Base-by-base conservation (phyloP, 2,113 vertebrate species). In the Ptilorrhoa leucosticta region DNA sequence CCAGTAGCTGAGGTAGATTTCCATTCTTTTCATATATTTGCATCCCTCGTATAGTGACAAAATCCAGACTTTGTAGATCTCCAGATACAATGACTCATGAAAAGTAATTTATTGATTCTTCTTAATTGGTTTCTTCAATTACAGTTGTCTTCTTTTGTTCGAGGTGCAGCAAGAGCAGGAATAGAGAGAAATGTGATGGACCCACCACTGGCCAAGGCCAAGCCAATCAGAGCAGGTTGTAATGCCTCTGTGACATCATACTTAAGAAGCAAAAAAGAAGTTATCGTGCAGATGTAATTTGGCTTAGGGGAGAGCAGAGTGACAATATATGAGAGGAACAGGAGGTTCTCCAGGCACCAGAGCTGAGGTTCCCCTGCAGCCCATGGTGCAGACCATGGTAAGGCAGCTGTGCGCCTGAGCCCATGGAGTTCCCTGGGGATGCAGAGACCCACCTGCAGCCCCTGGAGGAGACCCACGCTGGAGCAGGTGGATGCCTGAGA, bases 401-500 rank as follows among this genome's bases (percentile, higher is more conserved):
- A 44, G 27, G 27, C 35, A 88, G 50, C 35, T 71, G 42, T 56
- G n/a, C 1, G 7, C 47, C 57, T 88, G 57, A 80, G 48, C 23
- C 26, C 17, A 5, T 5, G 18, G 66, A 71, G 30, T 3, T 8
- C 31, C 8, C 3, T 4, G 27, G 4, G 30, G 11, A 18, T 71
- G 35, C 35, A 80, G 42, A 50, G 35, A 57, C 33, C 42, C 58
- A 57, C 4, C 31, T 57, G 18, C 20, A 81, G 18, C 12, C 35
- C 11, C 0, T 57, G 50, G 42, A 42, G 18, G 4, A 42, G n/a
- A 40, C 17, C 35, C 10, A 71, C 0, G 0, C 22, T 1, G 0
- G 37, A 65, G 44, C 44, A 89, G 27, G 3, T 24, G 33, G 3
- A 12, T 44, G 28, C 10, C 33, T 3, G 3, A 5, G 7, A 58